A percentile compares a stretch with the other conserved stretches of the same genome.
Conservation (phyloP, 2,888 invertebrate genomes). For the Chymomyza amoena region DNA sequence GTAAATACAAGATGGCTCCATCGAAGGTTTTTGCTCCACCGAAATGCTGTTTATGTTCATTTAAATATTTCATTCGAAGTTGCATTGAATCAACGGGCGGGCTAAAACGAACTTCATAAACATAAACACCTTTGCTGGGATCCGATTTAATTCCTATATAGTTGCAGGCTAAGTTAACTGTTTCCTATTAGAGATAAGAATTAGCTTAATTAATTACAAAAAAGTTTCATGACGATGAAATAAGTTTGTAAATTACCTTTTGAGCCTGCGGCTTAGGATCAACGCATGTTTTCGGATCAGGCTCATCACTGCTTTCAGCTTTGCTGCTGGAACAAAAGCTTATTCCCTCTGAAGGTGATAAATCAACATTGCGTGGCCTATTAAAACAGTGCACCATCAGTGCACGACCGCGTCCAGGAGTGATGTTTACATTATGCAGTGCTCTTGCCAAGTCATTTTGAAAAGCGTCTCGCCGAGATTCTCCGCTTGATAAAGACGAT, state of each 20-base stretch:
- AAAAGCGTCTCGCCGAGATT: background rate
- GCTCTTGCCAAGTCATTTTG: conserved; percentile 26
- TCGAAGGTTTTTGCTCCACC: conserved; percentile 88
- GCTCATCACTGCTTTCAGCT: background rate
- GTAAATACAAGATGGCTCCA: conserved; percentile 89
- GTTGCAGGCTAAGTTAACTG: conserved; percentile 83
- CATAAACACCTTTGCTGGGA: conserved; percentile 85
- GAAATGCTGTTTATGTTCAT: conserved; percentile 82
- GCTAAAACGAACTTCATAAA: conserved; percentile 88
- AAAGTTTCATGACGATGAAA: background rate
- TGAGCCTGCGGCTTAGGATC: conserved; percentile 18
- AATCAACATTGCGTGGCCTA: background rate
- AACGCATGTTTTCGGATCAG: background rate
- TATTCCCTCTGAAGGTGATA: background rate
- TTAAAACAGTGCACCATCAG: conserved; percentile 32
- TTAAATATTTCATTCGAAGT: conserved; percentile 81
- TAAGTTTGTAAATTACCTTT: conserved; percentile 31
- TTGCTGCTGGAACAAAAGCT: background rate
- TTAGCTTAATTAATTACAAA: background rate
- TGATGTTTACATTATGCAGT: conserved; percentile 29
- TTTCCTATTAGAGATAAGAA: conserved; percentile 43
- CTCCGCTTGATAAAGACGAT: conserved; percentile 30
- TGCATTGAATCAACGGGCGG: conserved; percentile 87
- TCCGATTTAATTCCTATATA: conserved; percentile 84
- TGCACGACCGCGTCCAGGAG: conserved; percentile 54